Conservation (phyloP, 2,888 invertebrate genomes). For the Polyommatus iphigenia region DNA sequence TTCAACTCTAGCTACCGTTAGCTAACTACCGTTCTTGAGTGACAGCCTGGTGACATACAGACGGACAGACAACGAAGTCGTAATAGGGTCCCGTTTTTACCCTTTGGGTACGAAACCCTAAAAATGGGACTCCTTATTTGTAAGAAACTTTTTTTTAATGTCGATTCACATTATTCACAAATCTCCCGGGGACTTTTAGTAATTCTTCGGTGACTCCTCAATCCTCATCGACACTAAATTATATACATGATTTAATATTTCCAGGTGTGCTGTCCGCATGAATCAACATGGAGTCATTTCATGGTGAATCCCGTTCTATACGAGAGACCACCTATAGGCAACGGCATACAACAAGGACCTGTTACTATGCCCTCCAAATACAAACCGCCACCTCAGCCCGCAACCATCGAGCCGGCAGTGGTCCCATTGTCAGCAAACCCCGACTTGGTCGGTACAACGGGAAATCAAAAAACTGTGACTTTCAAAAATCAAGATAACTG, state of each 20-base stretch:
- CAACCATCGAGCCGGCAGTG: neutral
- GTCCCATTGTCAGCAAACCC: neutral
- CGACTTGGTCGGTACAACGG: neutral
- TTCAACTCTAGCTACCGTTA: no score
- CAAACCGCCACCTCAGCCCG: neutral
- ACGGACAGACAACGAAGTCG: no score
- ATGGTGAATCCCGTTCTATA: slow-evolving; percentile 32
- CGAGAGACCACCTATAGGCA: slow-evolving; percentile 28
- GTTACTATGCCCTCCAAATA: neutral
- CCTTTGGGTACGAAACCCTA: no score
- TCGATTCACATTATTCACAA: no score
- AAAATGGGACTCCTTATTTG: no score
- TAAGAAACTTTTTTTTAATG: no score
- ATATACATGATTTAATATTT: neutral
- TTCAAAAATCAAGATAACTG: slow-evolving; percentile 4
- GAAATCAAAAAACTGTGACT: neutral
- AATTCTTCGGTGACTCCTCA: no score
- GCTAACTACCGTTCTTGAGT: no score
- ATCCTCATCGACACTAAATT: neutral
- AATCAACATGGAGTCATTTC: slow-evolving; percentile 36
- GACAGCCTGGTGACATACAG: no score
- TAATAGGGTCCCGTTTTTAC: no score
- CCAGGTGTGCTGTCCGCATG: slow-evolving; percentile 39
- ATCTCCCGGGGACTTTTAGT: no score
- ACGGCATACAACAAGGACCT: neutral